Base-by-base conservation (phyloP, 92 coral and sea anemone species). In the Phenganax subtilis region DNA sequence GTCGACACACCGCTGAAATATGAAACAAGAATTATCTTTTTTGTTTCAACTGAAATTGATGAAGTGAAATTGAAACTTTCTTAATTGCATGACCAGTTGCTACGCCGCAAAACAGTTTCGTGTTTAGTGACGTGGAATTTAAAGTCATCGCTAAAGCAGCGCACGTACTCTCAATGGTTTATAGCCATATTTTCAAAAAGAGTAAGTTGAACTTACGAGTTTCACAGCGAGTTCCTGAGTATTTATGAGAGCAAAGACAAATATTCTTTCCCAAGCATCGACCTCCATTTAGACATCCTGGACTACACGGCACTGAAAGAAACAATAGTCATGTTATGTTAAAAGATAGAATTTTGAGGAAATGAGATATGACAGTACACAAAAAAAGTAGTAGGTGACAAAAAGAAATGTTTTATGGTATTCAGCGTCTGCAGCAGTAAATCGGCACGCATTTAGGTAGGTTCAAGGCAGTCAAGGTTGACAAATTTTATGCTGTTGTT, bases 211-310 rank as follows among this genome's bases (percentile, higher is more conserved):
- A 79, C 57, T 56, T 77, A 94, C 98, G 92, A 81, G 82, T 94
- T 84, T 91, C 88, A 68, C 98, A 94, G 37, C 83, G 79, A 56
- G 85, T 63, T 17, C 98, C 98, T 82, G 80, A 71, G 91, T 91
- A 94, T 86, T 94, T 91, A 3, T 83, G 83, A 67, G 85, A 90
- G 76, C 98, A 94, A 76, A 71, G 82, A 82, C 98, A 94, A 60
- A 55, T 86, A 77, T 88, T 91, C 53, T 84, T 87, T 55, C 82
- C 77, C 53, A 56, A 75, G 75, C 98, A 94, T 30, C 57, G 85
- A 17, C 99, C 99, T 76, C 93, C 96, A 69, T 96, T 91, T 73
- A 96, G 68, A 61, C 99, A 96, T 3, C 94, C 82, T 30, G 85
- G 92, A 56, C 80, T 73, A 77, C 99, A 96, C 7, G 75, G 88